Evolutionary conservation across 2,888 invertebrate genomes (phyloP), one percentile per base, ranked within the genome.

Genomic region (Zonitis immaculata): DNA sequence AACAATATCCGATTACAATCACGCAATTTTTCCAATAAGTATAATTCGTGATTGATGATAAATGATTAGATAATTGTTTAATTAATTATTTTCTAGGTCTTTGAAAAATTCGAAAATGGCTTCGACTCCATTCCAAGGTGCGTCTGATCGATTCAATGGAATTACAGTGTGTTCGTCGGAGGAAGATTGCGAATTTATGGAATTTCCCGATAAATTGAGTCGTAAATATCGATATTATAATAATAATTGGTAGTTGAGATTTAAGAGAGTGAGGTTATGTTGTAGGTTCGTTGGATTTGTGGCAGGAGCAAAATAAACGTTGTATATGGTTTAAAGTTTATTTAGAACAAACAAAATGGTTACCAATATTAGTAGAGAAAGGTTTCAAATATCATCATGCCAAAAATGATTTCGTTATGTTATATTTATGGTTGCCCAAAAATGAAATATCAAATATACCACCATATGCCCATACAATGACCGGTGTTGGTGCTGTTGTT

Each of bases 381-480:
- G 90, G 89, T 14, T 95, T 95, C 72, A 86, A 86, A 62, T 95
- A 88, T 70, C 95, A 95, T 73, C 92, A 95, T 77, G 89, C 94
- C 0, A 83, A 86, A 67, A 81, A 85, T 49, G 83, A 86, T 27
- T 87, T 84, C 73, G 88, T 92, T 0, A 87, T 86, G 79, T 82
- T 95, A 81, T 87, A 84, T 65, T 83, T 84, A 70, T 95, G 94
- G 93, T 76, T 95, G 54, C 86, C 88, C 1, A 76, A 75, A 7
- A 72, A 82, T 52, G 79, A 81, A 68, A 58, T 66, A 2, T 77
- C 76, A 50, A 88, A 88, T 67, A 78, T 91, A 57, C 91, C 92
- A 22, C 81, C 80, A n/a, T 88, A 86, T 64, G 87, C 90, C 1
- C 91, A 93, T 70, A 93, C 91, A 6, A 79, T 84, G 76, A 67